These are phyloP conservation scores for Cephus nigrinus DNA, from an alignment of 2,888 invertebrate genomes.

Conservation along the genomic window DNA sequence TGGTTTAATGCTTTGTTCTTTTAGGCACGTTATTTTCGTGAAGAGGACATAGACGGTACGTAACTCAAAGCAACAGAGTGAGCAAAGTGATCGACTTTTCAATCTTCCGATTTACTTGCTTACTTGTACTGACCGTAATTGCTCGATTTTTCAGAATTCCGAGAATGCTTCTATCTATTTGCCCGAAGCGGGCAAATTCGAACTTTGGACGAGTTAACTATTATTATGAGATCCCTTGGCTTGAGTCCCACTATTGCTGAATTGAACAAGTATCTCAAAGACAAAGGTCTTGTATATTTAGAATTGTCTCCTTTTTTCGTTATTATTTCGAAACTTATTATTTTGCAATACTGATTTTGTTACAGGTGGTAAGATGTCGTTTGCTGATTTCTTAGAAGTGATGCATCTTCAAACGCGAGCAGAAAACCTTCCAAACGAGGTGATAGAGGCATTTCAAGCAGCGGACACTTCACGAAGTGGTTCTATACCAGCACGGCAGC, in stretches of 20 bases:
- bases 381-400: conserved; percentile 94
- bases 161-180: conserved; percentile 96
- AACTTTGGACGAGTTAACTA: conserved; percentile 88
- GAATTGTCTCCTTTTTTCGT: conserved; percentile 5
- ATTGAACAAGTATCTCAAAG: conserved; percentile 83
- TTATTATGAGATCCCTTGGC: conserved; percentile 94
- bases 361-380: conserved; percentile 89
- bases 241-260: conserved; percentile 95
- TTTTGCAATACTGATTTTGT: not conserved
- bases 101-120: conserved; percentile 9
- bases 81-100: conserved; percentile 10
- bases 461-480: conserved; percentile 82
- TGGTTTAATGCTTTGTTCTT: conserved; percentile 5
- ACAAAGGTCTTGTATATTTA: conserved; percentile 67
- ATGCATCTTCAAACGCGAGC: conserved; percentile 91
- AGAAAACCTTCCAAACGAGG: conserved; percentile 86
- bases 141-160: conserved; percentile 78
- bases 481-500: conserved; percentile 82
- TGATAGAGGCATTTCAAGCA: conserved; percentile 90
- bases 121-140: conserved; percentile 4
- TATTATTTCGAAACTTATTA: conserved; percentile 2
- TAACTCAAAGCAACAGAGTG: conserved; percentile 29
- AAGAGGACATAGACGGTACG: conserved; percentile 95
- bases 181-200: conserved; percentile 90
- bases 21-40: conserved; percentile 93